Conservation (phyloP, 2,113 vertebrate species). For the Mugil cephalus region DNA sequence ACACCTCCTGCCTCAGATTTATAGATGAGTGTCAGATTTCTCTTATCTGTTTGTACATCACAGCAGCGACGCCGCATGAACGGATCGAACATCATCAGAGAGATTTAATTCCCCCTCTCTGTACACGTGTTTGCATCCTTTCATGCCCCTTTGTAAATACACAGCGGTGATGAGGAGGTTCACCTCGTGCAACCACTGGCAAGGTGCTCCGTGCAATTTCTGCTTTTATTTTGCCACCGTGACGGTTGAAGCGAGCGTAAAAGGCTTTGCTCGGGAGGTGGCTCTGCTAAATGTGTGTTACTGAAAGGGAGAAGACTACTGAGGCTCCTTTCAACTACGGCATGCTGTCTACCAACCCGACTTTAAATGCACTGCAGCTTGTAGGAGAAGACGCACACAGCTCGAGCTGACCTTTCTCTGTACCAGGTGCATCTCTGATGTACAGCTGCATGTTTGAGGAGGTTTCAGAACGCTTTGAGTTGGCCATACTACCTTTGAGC, state of each 20-base stretch:
- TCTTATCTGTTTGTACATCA: not conserved
- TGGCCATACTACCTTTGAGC: too few species aligned
- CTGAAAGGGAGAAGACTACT: not conserved
- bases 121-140: not conserved
- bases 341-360: not conserved
- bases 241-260: not conserved
- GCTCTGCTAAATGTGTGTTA: not conserved
- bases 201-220: not conserved
- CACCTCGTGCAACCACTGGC: not conserved
- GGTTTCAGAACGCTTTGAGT: too few species aligned
- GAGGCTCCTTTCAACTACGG: not conserved
- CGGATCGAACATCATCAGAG: not conserved
- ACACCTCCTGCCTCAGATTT: conserved; percentile 14
- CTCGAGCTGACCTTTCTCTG: not conserved
- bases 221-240: not conserved
- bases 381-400: not conserved
- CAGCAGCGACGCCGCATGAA: not conserved
- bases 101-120: conserved; percentile 2
- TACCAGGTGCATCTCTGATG: not conserved
- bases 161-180: not conserved
- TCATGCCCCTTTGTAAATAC: not conserved
- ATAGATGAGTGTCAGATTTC: conserved; percentile 16
- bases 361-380: not conserved
- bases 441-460: too few species aligned
- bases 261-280: not conserved